phyloP scores from a whole-genome alignment of 2,113 vertebrate species.

The Azemiops feae region DNA sequence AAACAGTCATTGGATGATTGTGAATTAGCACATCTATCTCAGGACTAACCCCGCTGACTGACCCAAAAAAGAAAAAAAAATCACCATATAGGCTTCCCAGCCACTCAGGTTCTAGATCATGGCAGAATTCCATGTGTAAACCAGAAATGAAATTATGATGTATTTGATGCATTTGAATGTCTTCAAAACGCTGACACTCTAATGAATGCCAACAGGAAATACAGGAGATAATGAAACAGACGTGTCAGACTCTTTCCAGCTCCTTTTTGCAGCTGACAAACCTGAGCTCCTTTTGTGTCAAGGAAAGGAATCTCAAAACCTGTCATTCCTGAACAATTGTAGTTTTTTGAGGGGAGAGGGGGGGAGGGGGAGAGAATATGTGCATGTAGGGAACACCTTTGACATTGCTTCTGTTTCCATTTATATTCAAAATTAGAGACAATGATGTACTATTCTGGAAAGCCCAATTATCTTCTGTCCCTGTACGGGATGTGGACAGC shows the following conservation, averaged over 20 bases:
- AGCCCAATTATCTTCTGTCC: neutral
- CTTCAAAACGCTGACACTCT: conserved; percentile 46
- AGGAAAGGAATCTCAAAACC: conserved; percentile 13
- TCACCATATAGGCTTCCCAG: neutral
- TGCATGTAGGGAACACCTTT: neutral
- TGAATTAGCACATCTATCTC: neutral
- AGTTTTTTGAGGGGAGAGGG: neutral
- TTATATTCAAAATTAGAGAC: neutral
- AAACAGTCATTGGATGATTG: neutral
- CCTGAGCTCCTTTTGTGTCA: conserved; percentile 23
- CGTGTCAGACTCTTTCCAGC: conserved; percentile 34
- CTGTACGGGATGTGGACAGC: neutral
- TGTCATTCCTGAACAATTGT: conserved; percentile 18
- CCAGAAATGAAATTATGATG: conserved; percentile 2
- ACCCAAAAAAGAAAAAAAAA: neutral
- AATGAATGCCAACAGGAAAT: conserved; percentile 52
- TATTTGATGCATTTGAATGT: conserved; percentile 19
- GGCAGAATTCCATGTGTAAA: conserved; percentile 1
- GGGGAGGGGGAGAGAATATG: neutral
- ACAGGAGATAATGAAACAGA: conserved; percentile 39
- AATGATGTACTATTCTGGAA: neutral
- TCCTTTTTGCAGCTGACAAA: conserved; percentile 30
- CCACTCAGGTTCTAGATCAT: neutral
- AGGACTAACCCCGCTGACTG: neutral
- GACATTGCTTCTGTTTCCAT: conserved; percentile 13